Evolutionary conservation across 2,113 vertebrate species (phyloP), one percentile per base, ranked within the genome.

Genomic region (Zosterops hypoxanthus): DNA sequence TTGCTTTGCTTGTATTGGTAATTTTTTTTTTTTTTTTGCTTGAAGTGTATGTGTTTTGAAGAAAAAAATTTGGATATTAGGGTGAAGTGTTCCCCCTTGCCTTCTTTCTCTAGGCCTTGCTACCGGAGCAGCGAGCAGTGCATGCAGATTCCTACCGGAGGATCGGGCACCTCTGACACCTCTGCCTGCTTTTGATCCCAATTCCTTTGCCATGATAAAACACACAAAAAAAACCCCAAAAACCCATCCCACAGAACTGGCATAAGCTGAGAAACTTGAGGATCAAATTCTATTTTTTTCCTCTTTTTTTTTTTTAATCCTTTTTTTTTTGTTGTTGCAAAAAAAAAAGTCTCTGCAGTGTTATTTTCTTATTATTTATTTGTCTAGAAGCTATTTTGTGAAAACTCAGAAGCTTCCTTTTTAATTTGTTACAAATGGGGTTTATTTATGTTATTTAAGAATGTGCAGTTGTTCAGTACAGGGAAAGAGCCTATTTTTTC

Each of bases 141-240:
- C 98, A 99, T 83, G 98, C 98, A 94, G 99, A 99, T 98, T 98
- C 98, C 98, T 99, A 97, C 99, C 97, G 98, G 97, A 98, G 99
- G 98, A 99, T 98, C 77, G 99, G 99, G 96, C 98, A 98, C 98
- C 97, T 99, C 95, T 99, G 99, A 99, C 95, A 53, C 95, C 96
- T 96, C 75, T 97, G 97, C 90, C 98, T 98, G 96, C 97, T 98
- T 92, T 78, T 29, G 89, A 96, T 90, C 97, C 91, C 79, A 79
- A 79, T 68, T 96, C 97, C 95, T 95, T 97, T 97, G 59, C 95
- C 95, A 50, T 97, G 76, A 90, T 52, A 98, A 94, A 39, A 39
- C 39, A 39, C 39, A 95, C 56, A 90, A 47, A 47, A 49, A 49
- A 49, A 49, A 39, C 34, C 34, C 5, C 5, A 39, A 39, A 39